phyloP scores from a whole-genome alignment of 2,888 invertebrate genomes.

The Ditylenchus weischeri region DNA sequence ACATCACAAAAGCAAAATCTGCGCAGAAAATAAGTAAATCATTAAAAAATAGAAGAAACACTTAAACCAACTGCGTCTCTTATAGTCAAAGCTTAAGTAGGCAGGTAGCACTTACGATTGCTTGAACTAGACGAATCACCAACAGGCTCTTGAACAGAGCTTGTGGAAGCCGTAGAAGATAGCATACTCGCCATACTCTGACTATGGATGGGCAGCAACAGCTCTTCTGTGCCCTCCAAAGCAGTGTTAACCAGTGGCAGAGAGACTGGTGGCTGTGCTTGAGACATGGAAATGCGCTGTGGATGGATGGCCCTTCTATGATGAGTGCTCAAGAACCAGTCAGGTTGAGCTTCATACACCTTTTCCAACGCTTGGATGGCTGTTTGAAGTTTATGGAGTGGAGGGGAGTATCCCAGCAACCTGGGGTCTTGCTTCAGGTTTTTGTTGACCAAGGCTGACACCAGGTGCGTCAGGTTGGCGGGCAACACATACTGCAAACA shows the following conservation, averaged over 20 bases:
- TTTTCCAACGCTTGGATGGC: slow-evolving; percentile 40
- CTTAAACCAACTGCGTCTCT: too few species aligned
- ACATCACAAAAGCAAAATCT: too few species aligned
- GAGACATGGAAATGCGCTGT: neutral
- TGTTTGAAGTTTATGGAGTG: slow-evolving; percentile 35
- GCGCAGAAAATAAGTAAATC: too few species aligned
- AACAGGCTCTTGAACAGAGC: neutral
- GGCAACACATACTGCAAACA: slow-evolving; percentile 54
- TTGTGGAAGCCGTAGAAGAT: slow-evolving; percentile 1
- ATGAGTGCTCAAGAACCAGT: slow-evolving; percentile 41
- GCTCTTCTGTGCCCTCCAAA: neutral
- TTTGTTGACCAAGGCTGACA: slow-evolving; percentile 34
- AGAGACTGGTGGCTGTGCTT: neutral
- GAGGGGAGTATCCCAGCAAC: slow-evolving; percentile 39
- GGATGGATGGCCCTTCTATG: neutral
- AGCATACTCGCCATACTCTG: neutral
- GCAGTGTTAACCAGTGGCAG: too few species aligned
- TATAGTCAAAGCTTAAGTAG: too few species aligned
- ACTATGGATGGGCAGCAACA: neutral
- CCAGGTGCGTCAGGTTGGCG: slow-evolving; percentile 45
- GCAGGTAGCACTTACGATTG: too few species aligned
- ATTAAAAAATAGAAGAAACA: too few species aligned
- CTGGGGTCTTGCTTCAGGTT: slow-evolving; percentile 40
- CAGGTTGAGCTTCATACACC: slow-evolving; percentile 41
- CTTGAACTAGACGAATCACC: too few species aligned